phyloP scores from a whole-genome alignment of 2,888 invertebrate genomes.

The Agrochola lychnidis region DNA sequence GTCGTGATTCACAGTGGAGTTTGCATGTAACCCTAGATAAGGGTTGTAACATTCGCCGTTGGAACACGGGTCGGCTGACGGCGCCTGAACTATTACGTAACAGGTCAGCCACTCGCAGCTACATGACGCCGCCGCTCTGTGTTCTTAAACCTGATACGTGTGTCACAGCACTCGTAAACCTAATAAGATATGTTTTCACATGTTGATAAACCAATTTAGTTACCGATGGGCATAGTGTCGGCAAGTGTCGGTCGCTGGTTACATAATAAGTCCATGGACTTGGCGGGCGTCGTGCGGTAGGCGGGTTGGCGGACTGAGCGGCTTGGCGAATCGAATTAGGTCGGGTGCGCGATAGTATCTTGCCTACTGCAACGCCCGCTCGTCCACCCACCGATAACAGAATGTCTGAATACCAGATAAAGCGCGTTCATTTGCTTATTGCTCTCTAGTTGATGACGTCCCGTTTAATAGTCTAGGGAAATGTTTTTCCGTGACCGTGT shows the following conservation, averaged over 20 bases:
- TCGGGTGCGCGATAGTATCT: conserved; percentile 85
- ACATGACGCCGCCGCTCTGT: conserved; percentile 44
- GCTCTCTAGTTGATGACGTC: conserved; percentile 80
- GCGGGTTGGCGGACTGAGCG: conserved; percentile 67
- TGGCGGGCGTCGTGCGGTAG: conserved; percentile 66
- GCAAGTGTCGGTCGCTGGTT: conserved; percentile 38
- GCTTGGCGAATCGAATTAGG: conserved; percentile 86
- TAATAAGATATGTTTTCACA: conserved; percentile 47
- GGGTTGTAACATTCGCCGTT: conserved; percentile 79
- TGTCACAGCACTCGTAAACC: conserved; percentile 30
- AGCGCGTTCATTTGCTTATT: conserved; percentile 85
- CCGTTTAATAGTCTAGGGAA: conserved; percentile 78
- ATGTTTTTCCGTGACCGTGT: conserved; percentile 81
- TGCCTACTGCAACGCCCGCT: conserved; percentile 75
- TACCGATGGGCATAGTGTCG: conserved; percentile 33
- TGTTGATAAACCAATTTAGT: conserved; percentile 56
- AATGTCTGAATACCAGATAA: conserved; percentile 81
- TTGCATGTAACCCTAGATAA: conserved; percentile 87
- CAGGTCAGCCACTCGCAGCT: conserved; percentile 53
- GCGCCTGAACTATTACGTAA: conserved; percentile 65
- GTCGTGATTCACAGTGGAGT: conserved; percentile 78
- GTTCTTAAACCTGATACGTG: conserved; percentile 42
- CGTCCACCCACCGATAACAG: conserved; percentile 79
- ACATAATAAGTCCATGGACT: conserved; percentile 64
- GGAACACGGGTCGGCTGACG: conserved; percentile 73